Evolutionary conservation across 2,888 invertebrate species (phyloP).

Genomic region (Patella depressa): DNA sequence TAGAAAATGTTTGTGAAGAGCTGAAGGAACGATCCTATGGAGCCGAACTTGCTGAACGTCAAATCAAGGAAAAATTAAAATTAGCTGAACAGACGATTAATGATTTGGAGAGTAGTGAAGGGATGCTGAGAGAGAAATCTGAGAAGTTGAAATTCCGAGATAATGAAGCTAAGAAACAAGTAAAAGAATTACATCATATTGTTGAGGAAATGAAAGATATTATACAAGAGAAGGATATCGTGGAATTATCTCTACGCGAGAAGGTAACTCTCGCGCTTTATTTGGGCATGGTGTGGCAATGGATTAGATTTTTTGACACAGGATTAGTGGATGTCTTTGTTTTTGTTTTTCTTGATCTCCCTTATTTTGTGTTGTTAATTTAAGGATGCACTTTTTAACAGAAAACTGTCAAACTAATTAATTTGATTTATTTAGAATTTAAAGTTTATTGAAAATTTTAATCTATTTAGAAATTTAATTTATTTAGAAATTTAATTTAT

Average conservation of each 20-base stretch:
- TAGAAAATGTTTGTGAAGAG: slow-evolving; percentile 52
- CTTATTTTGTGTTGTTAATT: too few relatives aligned
- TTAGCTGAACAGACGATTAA: slow-evolving; percentile 59
- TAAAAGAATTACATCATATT: slow-evolving; percentile 44
- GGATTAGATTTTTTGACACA: too few relatives aligned
- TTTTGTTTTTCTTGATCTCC: too few relatives aligned
- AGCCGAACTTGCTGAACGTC: slow-evolving; percentile 52
- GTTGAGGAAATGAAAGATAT: slow-evolving; percentile 58
- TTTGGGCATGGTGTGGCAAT: neutral
- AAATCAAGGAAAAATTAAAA: slow-evolving; percentile 54
- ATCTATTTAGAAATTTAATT: too few relatives aligned
- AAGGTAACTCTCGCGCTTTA: slow-evolving; percentile 48
- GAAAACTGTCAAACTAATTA: too few relatives aligned
- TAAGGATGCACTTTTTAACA: too few relatives aligned
- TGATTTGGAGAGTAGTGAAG: slow-evolving; percentile 57
- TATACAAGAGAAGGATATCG: slow-evolving; percentile 53
- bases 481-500: too few relatives aligned
- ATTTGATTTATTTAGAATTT: too few relatives aligned
- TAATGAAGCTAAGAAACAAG: slow-evolving; percentile 47
- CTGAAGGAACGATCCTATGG: slow-evolving; percentile 54
- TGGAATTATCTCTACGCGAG: slow-evolving; percentile 52
- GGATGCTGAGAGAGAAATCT: slow-evolving; percentile 49
- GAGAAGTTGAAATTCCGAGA: slow-evolving; percentile 53
- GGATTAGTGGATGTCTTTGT: too few relatives aligned
- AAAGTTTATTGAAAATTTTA: too few relatives aligned